These are phyloP conservation scores for Dryas iulia DNA, from an alignment of 1,140 invertebrate genomes.

Conservation along the genomic window DNA sequence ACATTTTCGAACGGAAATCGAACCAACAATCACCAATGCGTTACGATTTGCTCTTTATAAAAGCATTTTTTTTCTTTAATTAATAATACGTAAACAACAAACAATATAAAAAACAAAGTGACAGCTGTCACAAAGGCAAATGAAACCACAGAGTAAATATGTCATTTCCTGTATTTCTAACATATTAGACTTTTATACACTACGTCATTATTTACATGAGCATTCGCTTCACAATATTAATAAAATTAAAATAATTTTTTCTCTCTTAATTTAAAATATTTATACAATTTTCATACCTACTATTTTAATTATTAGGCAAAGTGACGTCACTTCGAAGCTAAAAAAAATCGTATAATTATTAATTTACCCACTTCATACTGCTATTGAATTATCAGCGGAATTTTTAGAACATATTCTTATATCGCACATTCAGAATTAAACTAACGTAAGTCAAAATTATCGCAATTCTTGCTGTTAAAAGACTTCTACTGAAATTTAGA, in stretches of 20 bases:
- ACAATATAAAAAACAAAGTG: no score
- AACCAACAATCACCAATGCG: no score
- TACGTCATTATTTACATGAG: slow-evolving; percentile 73
- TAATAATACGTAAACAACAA: no score
- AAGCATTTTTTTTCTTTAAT: no score
- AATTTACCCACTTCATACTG: neutral
- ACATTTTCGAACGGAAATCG: no score
- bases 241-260: slow-evolving; percentile 72
- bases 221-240: slow-evolving; percentile 71
- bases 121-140: no score
- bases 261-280: slow-evolving; percentile 71
- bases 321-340: slow-evolving; percentile 47
- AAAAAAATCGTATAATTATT: slow-evolving; percentile 32
- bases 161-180: slow-evolving; percentile 72
- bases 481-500: no score
- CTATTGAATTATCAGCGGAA: neutral
- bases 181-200: slow-evolving; percentile 70
- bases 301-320: slow-evolving; percentile 59
- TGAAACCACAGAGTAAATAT: slow-evolving; percentile 51
- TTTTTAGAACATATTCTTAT: no score
- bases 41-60: no score
- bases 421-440: no score
- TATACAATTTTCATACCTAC: slow-evolving; percentile 50
- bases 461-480: no score
- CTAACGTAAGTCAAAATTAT: no score